Percentiles rank a stretch among this genome's conserved stretches.
Evolutionary conservation across 2,113 vertebrate genomes (phyloP).

Genomic region (Tretioscincus oriximinensis): DNA sequence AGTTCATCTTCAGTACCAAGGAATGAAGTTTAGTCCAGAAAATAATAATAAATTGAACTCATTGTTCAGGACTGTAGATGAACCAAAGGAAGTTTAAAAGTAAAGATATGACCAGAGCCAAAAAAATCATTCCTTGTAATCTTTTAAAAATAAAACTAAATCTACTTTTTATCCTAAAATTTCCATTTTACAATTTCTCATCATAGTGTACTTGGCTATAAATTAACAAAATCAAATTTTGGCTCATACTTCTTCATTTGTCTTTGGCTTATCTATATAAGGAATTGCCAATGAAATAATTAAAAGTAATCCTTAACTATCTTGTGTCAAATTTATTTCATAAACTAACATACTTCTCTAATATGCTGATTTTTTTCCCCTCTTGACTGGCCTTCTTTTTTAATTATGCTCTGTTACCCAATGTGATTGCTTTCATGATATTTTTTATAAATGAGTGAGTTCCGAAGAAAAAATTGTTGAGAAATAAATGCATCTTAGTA

Average conservation of each 20-base stretch:
- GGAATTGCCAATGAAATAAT: neutral
- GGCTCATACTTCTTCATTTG: neutral
- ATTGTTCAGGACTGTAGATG: no score
- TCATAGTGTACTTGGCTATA: neutral
- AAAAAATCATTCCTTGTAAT: neutral
- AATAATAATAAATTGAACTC: no score
- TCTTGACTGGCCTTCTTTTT: neutral
- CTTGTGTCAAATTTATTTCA: neutral
- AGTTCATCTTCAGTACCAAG: no score
- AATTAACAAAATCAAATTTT: neutral
- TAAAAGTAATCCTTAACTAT: neutral
- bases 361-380: neutral
- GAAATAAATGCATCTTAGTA: neutral
- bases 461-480: neutral
- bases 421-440: neutral
- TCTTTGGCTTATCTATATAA: neutral
- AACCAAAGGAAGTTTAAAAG: no score
- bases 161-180: neutral
- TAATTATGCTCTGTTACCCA: neutral
- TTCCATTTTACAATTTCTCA: neutral
- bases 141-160: neutral
- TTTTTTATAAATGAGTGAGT: neutral
- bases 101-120: neutral
- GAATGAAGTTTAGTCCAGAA: no score
- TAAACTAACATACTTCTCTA: neutral